phyloP scores from a whole-genome alignment of 2,113 vertebrate species.

The Cavia porcellus region DNA sequence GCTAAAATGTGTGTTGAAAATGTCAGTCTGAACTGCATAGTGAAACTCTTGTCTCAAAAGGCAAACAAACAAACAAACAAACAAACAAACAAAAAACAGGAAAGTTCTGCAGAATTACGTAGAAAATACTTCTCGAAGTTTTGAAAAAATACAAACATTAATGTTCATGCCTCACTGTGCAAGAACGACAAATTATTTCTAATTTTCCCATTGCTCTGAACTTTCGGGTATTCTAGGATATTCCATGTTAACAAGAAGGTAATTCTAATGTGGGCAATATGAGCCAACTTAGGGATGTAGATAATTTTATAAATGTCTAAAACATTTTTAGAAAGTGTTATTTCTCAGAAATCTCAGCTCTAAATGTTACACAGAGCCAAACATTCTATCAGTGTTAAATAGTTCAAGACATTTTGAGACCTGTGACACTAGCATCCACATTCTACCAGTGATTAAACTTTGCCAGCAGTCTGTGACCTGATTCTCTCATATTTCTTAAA shows the following conservation, averaged over 20 bases:
- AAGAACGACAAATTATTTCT: background rate
- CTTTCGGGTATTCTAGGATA: background rate
- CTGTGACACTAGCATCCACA: background rate
- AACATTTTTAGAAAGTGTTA: background rate
- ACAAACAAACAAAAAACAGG: too few species aligned
- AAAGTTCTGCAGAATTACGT: background rate
- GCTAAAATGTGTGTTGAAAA: too few species aligned
- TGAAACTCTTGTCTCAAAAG: too few species aligned
- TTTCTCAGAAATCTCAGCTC: background rate
- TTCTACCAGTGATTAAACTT: background rate
- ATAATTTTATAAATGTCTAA: background rate
- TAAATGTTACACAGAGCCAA: background rate
- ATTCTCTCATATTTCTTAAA: background rate
- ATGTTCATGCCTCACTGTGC: fast-evolving
- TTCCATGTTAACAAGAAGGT: background rate
- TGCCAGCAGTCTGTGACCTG: background rate
- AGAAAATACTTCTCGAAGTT: background rate
- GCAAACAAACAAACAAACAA: too few species aligned
- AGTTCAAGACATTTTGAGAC: background rate
- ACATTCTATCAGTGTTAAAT: background rate
- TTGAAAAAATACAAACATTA: background rate
- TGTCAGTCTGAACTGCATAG: too few species aligned
- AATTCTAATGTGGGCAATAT: background rate
- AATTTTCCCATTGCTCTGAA: background rate
- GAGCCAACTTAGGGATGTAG: background rate